Percentiles rank a stretch among this genome's conserved stretches.
Conservation (phyloP, 35 echinoderm and acorn worm genomes). For the Holothuria glaberrima region DNA sequence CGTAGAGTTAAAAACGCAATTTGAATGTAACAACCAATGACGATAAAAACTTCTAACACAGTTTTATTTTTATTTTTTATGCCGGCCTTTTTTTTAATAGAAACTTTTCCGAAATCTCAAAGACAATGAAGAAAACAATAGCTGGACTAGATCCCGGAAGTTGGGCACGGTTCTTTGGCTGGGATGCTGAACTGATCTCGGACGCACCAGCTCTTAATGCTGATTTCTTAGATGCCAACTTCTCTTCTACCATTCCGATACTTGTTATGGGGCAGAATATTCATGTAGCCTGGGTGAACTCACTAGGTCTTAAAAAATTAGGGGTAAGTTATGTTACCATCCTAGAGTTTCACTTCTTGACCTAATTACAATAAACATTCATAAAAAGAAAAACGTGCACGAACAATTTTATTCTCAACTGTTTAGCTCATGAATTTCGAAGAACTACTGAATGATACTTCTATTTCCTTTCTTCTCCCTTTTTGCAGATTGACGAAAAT, state of each 20-base stretch:
- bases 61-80: too few species aligned
- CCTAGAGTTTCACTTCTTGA: too few species aligned
- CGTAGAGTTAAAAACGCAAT: too few species aligned
- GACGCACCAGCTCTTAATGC: conserved; percentile 48
- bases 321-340: conserved; percentile 24
- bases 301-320: background rate
- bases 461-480: too few species aligned
- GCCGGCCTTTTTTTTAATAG: conserved; percentile 8
- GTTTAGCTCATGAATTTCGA: too few species aligned
- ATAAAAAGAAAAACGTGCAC: too few species aligned
- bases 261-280: conserved; percentile 57
- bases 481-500: conserved; percentile 4
- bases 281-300: conserved; percentile 61
- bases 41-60: too few species aligned
- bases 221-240: conserved; percentile 36
- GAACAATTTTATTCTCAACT: too few species aligned
- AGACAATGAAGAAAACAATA: background rate
- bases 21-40: too few species aligned
- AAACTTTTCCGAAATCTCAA: background rate
- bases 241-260: conserved; percentile 35
- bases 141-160: background rate
- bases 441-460: too few species aligned
- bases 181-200: conserved; percentile 56
- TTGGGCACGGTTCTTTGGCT: conserved; percentile 60
- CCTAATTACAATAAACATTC: too few species aligned